Conservation (phyloP, 2,888 invertebrate species). For the Quadroppia sp. region DNA sequence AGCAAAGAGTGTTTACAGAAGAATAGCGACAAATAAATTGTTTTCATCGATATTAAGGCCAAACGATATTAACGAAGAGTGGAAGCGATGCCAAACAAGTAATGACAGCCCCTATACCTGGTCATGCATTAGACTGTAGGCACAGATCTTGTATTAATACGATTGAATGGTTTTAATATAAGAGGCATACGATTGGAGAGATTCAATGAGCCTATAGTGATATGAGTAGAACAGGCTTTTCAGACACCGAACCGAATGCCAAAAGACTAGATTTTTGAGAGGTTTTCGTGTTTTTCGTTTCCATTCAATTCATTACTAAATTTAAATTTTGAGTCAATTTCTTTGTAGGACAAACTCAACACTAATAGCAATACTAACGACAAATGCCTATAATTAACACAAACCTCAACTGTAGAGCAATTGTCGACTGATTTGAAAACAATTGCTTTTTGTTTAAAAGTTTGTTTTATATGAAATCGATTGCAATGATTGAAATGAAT, state of each 20-base stretch:
- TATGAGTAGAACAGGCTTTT: conserved; percentile 11
- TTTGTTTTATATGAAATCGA: too few species aligned
- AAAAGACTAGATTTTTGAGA: not conserved
- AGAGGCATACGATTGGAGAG: conserved; percentile 1
- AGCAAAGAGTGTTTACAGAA: not conserved
- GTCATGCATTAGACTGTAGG: conserved; percentile 27
- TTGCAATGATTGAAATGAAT: too few species aligned
- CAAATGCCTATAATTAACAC: not conserved
- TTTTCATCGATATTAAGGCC: conserved; percentile 18
- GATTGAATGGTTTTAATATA: conserved; percentile 24
- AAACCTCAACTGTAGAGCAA: too few species aligned
- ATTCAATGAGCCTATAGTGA: conserved; percentile 13
- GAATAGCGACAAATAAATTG: not conserved
- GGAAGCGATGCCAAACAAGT: conserved; percentile 2
- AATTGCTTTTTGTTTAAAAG: too few species aligned
- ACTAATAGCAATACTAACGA: not conserved
- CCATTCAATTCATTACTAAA: not conserved
- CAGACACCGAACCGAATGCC: conserved; percentile 1
- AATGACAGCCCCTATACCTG: conserved; percentile 22
- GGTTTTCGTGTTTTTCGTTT: not conserved
- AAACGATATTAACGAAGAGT: not conserved
- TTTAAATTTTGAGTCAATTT: conserved; percentile 13
- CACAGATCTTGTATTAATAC: not conserved
- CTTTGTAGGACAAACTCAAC: conserved; percentile 11
- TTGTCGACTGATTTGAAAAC: too few species aligned